These are phyloP conservation scores for Diadromus collaris DNA, from an alignment of 2,888 invertebrate genomes.

Conservation along the genomic window DNA sequence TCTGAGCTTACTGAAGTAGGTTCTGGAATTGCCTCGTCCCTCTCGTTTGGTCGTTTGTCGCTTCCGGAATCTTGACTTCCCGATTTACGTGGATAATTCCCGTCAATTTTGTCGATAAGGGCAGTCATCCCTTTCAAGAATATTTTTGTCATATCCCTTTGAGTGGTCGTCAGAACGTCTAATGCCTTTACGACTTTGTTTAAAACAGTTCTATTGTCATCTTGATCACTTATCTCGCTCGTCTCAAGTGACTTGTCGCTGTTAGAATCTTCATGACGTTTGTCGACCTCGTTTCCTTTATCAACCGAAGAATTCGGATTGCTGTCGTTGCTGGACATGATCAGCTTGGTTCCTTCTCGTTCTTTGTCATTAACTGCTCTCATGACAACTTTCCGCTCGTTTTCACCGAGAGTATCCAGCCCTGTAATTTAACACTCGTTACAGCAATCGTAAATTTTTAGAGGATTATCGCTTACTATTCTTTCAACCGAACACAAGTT, in stretches of 20 bases:
- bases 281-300: slow-evolving; percentile 34
- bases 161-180: slow-evolving; percentile 28
- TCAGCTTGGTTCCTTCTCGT: slow-evolving; percentile 40
- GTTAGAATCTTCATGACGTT: slow-evolving; percentile 29
- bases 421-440: slow-evolving; percentile 49
- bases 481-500: slow-evolving; percentile 31
- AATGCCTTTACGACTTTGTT: slow-evolving; percentile 37
- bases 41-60: slow-evolving; percentile 36
- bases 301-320: slow-evolving; percentile 46
- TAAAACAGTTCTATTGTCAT: slow-evolving; percentile 18
- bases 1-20: slow-evolving; percentile 23
- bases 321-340: slow-evolving; percentile 36
- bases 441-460: slow-evolving; percentile 38
- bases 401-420: slow-evolving; percentile 40
- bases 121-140: slow-evolving; percentile 36
- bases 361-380: slow-evolving; percentile 41
- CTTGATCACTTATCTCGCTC: slow-evolving; percentile 31
- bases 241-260: slow-evolving; percentile 26
- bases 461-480: slow-evolving; percentile 47
- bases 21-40: slow-evolving; percentile 27
- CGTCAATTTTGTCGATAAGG: slow-evolving; percentile 40
- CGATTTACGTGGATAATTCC: slow-evolving; percentile 31
- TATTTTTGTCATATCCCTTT: slow-evolving; percentile 28
- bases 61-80: slow-evolving; percentile 30
- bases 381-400: slow-evolving; percentile 46